Evolutionary conservation across 2,888 invertebrate genomes (phyloP), one percentile per base, ranked within the genome.

Genomic region (Cremastinae sp.): DNA sequence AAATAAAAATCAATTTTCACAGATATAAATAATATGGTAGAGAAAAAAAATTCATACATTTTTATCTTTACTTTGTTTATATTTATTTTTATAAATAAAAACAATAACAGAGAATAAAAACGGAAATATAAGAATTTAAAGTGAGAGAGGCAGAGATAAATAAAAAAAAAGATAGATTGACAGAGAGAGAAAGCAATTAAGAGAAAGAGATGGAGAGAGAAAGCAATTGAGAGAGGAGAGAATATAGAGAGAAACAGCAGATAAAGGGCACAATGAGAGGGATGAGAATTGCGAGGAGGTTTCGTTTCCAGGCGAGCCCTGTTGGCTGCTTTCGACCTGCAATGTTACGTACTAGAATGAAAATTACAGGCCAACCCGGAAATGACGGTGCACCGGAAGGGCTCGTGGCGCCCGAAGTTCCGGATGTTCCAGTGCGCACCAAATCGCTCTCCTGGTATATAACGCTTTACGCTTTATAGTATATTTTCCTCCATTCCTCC

Each of bases 351-450:
- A 61, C 59, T 28, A 43, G 80, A 43, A 77, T 72, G 80, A 82
- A 82, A 82, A 82, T 82, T 82, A 82, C 82, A 82, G 80, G 77
- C 73, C 77, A 58, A 75, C 41, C 79, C 82, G 81, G 82, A 82
- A 82, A 82, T 82, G 79, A 82, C 81, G 82, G 65, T 75, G 78
- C 75, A 73, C 73, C 81, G 82, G 82, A 82, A 80, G 72, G 36
- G 79, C 71, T 78, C 71, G 79, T 79, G 82, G 80, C 78, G 59
- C 73, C 41, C 69, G 74, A 73, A 73, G 75, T 80, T 81, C 78
- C 80, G 81, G 72, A 65, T 64, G 62, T 74, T 64, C 72, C 34
- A 45, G 41, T 45, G 34, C 61, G 53, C 51, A 51, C 53, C 53
- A 34, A 75, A 65, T 61, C 68, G 58, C 59, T 69, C 68, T 16